A percentile compares a stretch with the other conserved stretches of the same genome.
These are phyloP conservation scores for Pristionchus mayeri DNA, from an alignment of 2,888 invertebrate genomes.

Conservation along the genomic window DNA sequence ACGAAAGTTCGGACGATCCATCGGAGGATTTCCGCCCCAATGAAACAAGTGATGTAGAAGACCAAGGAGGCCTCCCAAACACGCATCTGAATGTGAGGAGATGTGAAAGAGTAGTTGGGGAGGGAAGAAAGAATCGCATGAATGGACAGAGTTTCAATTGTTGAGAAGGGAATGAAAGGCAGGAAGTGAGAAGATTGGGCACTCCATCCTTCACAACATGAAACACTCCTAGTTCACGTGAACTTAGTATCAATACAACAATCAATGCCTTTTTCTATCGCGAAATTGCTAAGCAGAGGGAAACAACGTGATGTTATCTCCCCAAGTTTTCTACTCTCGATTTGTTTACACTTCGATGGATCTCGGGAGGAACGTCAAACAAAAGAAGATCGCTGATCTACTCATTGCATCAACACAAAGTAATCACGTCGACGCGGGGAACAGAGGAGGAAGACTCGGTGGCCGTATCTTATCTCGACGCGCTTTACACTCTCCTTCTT, in stretches of 20 bases:
- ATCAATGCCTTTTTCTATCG: no score
- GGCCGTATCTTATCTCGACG: constrained; percentile 26
- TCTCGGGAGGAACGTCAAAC: background rate
- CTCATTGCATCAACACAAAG: background rate
- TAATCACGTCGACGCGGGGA: background rate
- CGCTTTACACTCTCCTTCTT: constrained; percentile 10
- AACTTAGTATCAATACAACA: no score
- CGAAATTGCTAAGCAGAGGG: background rate
- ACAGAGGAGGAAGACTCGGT: constrained; percentile 11
- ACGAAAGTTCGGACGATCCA: constrained; percentile 42
- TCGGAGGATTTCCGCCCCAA: constrained; percentile 23
- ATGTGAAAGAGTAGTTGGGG: no score
- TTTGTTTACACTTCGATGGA: constrained; percentile 34
- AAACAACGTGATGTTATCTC: background rate
- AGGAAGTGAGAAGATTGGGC: no score
- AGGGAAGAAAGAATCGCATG: no score
- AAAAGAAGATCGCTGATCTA: background rate
- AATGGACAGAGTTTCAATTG: no score
- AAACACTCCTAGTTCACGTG: no score
- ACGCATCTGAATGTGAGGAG: constrained; percentile 58
- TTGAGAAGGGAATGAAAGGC: no score
- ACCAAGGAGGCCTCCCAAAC: constrained; percentile 73
- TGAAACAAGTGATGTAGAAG: constrained; percentile 60
- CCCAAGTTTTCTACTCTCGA: background rate
- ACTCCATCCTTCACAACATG: no score